phyloP scores from a whole-genome alignment of 2,113 vertebrate species.

The Sisor rabdophorus region DNA sequence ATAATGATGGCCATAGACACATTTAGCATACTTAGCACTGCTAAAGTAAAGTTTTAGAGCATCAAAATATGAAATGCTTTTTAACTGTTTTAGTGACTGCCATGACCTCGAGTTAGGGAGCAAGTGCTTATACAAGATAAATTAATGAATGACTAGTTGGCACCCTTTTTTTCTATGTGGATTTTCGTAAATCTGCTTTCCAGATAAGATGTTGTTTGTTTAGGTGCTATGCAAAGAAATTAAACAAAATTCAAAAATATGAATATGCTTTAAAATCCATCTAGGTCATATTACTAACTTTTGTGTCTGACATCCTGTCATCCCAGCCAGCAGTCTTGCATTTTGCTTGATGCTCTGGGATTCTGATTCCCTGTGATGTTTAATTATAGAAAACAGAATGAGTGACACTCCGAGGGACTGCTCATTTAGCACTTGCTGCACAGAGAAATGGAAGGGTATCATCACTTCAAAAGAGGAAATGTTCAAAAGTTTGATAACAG shows the following conservation, averaged over 20 bases:
- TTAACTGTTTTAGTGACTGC: too few relatives aligned
- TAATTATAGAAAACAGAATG: conserved; percentile 13
- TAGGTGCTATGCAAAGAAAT: not conserved
- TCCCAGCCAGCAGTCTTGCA: not conserved
- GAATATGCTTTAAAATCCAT: not conserved
- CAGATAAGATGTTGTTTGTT: too few relatives aligned
- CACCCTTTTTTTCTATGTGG: not conserved
- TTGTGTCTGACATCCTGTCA: not conserved
- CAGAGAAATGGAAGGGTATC: not conserved
- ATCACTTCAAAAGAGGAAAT: conserved; percentile 1
- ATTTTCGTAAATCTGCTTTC: not conserved
- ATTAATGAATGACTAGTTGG: too few relatives aligned
- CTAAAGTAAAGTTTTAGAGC: not conserved
- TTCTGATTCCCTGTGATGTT: conserved; percentile 9
- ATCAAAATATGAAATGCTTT: not conserved
- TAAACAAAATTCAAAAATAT: not conserved
- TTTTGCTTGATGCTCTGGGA: not conserved
- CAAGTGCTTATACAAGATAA: too few relatives aligned
- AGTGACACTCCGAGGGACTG: not conserved
- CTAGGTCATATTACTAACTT: not conserved
- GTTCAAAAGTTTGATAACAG: not conserved
- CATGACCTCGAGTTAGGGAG: too few relatives aligned
- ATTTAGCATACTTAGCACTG: not conserved
- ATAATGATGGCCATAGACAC: not conserved
- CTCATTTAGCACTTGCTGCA: not conserved